Base-by-base conservation (phyloP, 2,888 invertebrate genomes). In the Cistogaster globosa region DNA sequence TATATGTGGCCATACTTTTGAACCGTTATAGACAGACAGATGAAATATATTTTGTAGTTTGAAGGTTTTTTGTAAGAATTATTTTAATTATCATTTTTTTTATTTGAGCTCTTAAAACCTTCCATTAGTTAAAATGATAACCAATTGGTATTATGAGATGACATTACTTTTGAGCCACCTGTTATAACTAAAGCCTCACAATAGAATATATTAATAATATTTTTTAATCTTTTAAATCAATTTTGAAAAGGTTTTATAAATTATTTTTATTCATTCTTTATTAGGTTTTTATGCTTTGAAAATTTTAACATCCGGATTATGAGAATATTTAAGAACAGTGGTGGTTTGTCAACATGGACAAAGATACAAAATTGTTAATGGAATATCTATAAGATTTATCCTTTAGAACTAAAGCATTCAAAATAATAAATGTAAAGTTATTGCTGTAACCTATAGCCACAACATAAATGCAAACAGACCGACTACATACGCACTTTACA, bases 231-330 rank as follows among this genome's bases (percentile, higher is more conserved):
- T 68, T 80, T 65, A 60, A 74, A 74, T 74, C 65, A 74, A 74
- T 80, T 74, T 80, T 72, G 58, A 80, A 80, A 67, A 80, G 36
- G 53, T 68, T 68, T 80, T 74, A 80, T 74, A 58, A 63, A 58
- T 79, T 79, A 72, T 67, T 1, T 18, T 48, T n/a, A 80, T 80
- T 42, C 58, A 60, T 67, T 74, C 74, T 60, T 45, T 68, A 36
- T 67, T 45, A 74, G 67, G 32, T 53, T 67, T 53, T 68, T 42
- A 60, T 53, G 53, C 42, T 60, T 26, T 60, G 32, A 45, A 36
- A 67, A 67, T 51, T 26, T 67, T 74, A 58, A 57, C 12, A 42
- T 12, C 12, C 42, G 57, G 65, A 57, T 72, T 38, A 62, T 63
- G 36, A n/a, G 45, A 67, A 80, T 80, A 80, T 80, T 67, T 48